phyloP scores from a whole-genome alignment of 2,888 invertebrate genomes.

The Lamellibrachia columna region DNA sequence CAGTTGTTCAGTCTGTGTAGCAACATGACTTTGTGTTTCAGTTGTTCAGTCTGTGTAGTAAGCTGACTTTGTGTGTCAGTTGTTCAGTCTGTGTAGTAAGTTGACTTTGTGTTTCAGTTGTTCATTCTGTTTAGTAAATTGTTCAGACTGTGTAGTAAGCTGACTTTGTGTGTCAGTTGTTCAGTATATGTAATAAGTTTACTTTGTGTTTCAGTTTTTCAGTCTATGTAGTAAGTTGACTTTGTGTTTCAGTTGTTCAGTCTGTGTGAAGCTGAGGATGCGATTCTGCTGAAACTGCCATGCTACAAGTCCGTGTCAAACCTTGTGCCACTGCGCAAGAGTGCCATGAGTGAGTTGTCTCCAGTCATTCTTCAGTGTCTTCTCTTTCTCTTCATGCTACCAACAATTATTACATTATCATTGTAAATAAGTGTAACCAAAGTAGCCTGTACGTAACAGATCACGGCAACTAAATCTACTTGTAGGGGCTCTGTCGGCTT shows the following conservation, averaged over 20 bases:
- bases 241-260: conserved; percentile 71
- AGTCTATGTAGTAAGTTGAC: neutral
- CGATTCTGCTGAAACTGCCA: conserved; percentile 82
- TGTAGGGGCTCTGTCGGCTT: conserved; percentile 63
- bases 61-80: too few relatives aligned
- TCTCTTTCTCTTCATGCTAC: neutral
- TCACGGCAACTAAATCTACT: neutral
- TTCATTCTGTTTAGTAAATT: too few relatives aligned
- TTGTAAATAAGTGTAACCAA: too few relatives aligned
- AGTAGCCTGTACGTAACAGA: too few relatives aligned
- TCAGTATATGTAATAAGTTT: neutral
- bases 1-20: conserved; percentile 79
- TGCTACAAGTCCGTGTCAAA: conserved; percentile 92
- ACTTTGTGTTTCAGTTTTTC: neutral
- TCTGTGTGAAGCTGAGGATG: conserved; percentile 89
- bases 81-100: too few relatives aligned
- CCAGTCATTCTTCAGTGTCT: neutral
- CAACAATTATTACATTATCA: too few relatives aligned
- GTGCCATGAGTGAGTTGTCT: conserved; percentile 76
- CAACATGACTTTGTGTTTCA: too few relatives aligned
- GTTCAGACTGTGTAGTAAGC: neutral
- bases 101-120: too few relatives aligned
- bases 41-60: too few relatives aligned
- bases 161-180: neutral
- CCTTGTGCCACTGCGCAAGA: conserved; percentile 86